phyloP scores from a whole-genome alignment of 2,888 invertebrate genomes.

The Cyclophora albipunctata region DNA sequence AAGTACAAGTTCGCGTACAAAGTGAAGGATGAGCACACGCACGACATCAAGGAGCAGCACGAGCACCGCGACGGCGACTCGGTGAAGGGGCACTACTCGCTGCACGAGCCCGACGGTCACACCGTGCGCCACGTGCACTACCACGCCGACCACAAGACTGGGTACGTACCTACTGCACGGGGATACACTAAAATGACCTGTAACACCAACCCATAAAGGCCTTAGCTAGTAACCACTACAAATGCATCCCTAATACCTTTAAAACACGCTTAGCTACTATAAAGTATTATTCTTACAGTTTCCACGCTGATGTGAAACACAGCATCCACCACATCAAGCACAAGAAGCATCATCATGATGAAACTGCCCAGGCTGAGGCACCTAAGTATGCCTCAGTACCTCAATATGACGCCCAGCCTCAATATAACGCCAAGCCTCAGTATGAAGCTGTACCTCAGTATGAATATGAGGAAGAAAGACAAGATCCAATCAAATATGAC shows the following conservation, averaged over 20 bases:
- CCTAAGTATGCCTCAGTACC: no score
- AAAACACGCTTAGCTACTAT: no score
- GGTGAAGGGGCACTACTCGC: slow-evolving; percentile 72
- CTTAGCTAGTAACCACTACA: neutral
- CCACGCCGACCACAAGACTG: slow-evolving; percentile 26
- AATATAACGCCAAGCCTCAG: no score
- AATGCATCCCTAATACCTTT: neutral
- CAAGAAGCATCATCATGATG: slow-evolving; percentile 21
- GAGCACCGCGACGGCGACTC: slow-evolving; percentile 70
- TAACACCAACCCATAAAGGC: neutral
- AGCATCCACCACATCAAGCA: slow-evolving; percentile 23
- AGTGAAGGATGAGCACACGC: slow-evolving; percentile 73
- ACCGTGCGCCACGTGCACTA: slow-evolving; percentile 48
- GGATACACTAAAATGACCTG: neutral
- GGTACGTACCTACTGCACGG: slow-evolving; percentile 25
- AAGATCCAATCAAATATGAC: slow-evolving; percentile 30
- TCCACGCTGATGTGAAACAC: slow-evolving; percentile 31
- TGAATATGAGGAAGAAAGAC: no score
- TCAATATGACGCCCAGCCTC: no score
- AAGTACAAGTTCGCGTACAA: slow-evolving; percentile 43
- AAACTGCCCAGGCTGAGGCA: no score
- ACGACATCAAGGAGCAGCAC: slow-evolving; percentile 68
- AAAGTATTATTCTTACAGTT: slow-evolving; percentile 14
- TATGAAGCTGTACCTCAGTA: no score
- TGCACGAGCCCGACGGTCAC: slow-evolving; percentile 65